phyloP scores from a whole-genome alignment of 2,113 vertebrate genomes.

The Eulacestoma nigropectus region DNA sequence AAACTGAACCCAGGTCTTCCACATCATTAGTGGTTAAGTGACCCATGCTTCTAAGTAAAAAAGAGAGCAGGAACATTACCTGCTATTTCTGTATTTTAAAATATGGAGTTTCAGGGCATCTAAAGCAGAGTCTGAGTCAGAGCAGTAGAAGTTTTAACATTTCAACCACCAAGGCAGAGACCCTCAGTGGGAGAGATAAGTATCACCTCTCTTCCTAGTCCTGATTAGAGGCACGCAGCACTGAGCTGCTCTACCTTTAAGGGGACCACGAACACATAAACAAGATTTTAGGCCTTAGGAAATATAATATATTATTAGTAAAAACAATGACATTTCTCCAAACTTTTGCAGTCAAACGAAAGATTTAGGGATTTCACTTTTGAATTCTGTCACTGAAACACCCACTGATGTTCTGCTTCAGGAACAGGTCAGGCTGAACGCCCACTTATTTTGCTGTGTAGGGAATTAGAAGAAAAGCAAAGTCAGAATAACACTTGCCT shows the following conservation, averaged over 20 bases:
- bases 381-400: neutral
- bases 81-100: neutral
- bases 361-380: neutral
- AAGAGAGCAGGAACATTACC: neutral
- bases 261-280: neutral
- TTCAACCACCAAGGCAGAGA: neutral
- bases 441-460: neutral
- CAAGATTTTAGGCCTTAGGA: neutral
- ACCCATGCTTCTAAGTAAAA: neutral
- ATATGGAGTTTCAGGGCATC: neutral
- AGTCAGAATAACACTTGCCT: neutral
- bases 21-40: neutral
- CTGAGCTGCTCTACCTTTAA: neutral
- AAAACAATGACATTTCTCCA: neutral
- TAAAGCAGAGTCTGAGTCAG: neutral
- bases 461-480: neutral
- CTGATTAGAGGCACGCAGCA: neutral
- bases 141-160: neutral
- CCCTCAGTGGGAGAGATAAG: neutral
- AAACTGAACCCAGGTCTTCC: conserved; percentile 1
- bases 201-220: neutral
- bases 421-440: neutral
- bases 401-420: neutral
- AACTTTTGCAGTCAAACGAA: neutral
- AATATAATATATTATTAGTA: neutral